A percentile compares a stretch with the other conserved stretches of the same genome.
phyloP scores from a whole-genome alignment of 1,140 invertebrate species.

The Ips typographus region DNA sequence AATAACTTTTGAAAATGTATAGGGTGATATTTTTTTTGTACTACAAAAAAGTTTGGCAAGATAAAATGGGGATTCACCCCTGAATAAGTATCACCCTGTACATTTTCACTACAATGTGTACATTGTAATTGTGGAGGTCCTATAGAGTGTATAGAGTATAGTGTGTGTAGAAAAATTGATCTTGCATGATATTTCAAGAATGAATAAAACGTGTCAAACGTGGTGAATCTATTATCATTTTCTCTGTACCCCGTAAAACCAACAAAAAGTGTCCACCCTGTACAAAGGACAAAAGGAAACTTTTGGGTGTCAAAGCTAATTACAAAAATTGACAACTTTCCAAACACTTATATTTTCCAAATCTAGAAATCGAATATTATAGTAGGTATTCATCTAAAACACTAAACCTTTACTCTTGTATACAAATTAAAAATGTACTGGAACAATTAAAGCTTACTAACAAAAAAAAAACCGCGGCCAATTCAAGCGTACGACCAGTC shows the following conservation, averaged over 20 bases:
- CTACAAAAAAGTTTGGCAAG: too few relatives aligned
- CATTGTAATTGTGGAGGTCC: too few relatives aligned
- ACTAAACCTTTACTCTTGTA: constrained; percentile 30
- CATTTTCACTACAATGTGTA: too few relatives aligned
- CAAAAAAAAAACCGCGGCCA: constrained; percentile 11
- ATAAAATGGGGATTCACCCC: too few relatives aligned
- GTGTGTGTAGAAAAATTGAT: too few relatives aligned
- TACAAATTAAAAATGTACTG: constrained; percentile 29
- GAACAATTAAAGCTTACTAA: constrained; percentile 30
- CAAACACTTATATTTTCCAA: constrained; percentile 35
- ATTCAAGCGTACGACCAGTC: not conserved
- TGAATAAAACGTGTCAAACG: too few relatives aligned
- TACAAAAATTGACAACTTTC: constrained; percentile 14
- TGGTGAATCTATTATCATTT: too few relatives aligned
- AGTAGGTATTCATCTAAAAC: constrained; percentile 27
- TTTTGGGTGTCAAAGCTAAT: not conserved
- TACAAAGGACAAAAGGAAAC: not conserved
- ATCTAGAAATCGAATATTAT: constrained; percentile 32
- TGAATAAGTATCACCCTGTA: too few relatives aligned
- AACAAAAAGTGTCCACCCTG: not conserved
- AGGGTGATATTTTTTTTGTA: too few relatives aligned
- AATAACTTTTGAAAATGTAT: too few relatives aligned
- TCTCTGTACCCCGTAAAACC: not conserved
- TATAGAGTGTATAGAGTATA: too few relatives aligned
- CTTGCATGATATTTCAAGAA: too few relatives aligned